Base-by-base conservation (phyloP, 2,888 invertebrate species). In the Dasysyrphus tricinctus region DNA sequence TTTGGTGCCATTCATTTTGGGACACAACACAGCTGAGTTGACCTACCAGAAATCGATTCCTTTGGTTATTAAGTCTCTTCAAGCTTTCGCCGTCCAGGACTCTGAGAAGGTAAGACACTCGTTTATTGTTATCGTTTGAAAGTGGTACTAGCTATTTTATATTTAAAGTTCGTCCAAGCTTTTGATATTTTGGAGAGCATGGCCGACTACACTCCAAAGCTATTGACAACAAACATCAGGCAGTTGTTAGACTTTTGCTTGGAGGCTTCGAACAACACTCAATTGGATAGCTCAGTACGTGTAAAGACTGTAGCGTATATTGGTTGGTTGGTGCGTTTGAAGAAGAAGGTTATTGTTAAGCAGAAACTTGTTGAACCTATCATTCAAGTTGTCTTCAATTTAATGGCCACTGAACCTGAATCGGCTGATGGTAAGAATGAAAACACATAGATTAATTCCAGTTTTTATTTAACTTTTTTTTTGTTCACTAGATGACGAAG, bases 301-400 rank as follows among this genome's bases (percentile, higher is more conserved):
- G 94, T 95, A 5, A 96, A 96, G 91, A 94, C 95, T 1, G 93
- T 96, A 19, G 93, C 94, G 56, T 95, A 95, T 78, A 93, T 96
- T 80, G 95, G 95, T 0, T 95, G 94, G 92, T 90, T 96, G 57
- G 94, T 95, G 12, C 93, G 95, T 76, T 93, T 95, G 3, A 96
- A 96, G 91, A 96, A 96, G 91, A 96, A 96, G 93, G 94, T 94
- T 83, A 91, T 92, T 65, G 93, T 96, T 79, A 96, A 96, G 90
- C 94, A 95, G 89, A 95, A 96, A 90, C 91, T 97, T 67, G 93
- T 96, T 34, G 94, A 95, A 86, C 95, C 96, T 1, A 95, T 96
- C 16, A 93, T 95, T 88, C 93, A 94, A 86, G 94, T 95, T 14
- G 91, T 96, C 59, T 96, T 96, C 90, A 93, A 94, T 79, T 93